A percentile compares a stretch with the other conserved stretches of the same genome.
Evolutionary conservation across 2,797 vertebrate species (phyloP).

Genomic region (Argya squamiceps): DNA sequence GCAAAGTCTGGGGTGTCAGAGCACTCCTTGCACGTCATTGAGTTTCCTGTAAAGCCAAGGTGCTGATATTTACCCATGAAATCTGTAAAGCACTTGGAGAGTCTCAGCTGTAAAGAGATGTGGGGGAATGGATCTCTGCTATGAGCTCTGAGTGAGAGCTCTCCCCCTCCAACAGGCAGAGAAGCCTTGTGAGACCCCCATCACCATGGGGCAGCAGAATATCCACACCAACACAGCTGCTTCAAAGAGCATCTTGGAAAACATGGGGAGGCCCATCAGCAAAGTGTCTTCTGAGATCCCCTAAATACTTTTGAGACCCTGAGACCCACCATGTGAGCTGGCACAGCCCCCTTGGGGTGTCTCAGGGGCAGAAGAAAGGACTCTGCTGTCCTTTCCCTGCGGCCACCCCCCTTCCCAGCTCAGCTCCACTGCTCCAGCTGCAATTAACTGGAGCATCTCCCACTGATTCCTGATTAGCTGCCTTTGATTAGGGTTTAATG

Average conservation of each 20-base stretch:
- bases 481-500: conserved; percentile 79
- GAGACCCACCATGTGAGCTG: not conserved
- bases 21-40: not conserved
- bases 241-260: not conserved
- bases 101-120: not conserved
- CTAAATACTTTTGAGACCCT: not conserved
- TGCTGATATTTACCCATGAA: conserved; percentile 12
- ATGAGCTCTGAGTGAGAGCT: not conserved
- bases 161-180: not conserved
- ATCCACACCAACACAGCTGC: not conserved
- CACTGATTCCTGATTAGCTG: conserved; percentile 78
- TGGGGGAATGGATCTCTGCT: not conserved
- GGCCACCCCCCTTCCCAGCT: not conserved
- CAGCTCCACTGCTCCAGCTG: conserved; percentile 29
- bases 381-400: conserved; percentile 26
- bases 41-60: not conserved
- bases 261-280: not conserved
- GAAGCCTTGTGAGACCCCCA: not conserved
- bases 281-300: not conserved
- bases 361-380: not conserved
- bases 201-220: not conserved
- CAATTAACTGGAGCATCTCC: conserved; percentile 72
- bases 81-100: not conserved
- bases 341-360: not conserved
- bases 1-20: not conserved